Evolutionary conservation across 2,888 invertebrate genomes (phyloP).

Genomic region (Aphodius sticticus): DNA sequence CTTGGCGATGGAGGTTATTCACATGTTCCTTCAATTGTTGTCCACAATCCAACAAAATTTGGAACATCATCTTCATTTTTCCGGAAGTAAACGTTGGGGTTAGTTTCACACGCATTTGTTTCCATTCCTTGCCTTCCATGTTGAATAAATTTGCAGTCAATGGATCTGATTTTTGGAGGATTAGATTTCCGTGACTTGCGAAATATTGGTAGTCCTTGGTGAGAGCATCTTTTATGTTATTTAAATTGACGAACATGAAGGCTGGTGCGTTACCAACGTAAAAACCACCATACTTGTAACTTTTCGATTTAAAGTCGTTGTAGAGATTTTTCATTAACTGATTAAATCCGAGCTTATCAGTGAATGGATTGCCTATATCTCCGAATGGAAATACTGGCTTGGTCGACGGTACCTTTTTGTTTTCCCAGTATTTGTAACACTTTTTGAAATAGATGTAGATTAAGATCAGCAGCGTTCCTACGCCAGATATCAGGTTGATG

Average conservation of each 20-base stretch:
- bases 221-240: background rate
- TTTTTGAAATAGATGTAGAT: constrained; percentile 12
- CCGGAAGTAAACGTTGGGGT: no score
- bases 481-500: no score
- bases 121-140: constrained; percentile 12
- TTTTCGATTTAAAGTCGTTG: constrained; percentile 10
- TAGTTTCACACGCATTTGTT: constrained; percentile 6
- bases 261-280: background rate
- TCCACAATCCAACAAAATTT: constrained; percentile 8
- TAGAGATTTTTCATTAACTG: constrained; percentile 14
- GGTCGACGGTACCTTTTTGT: constrained; percentile 26
- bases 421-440: constrained; percentile 19
- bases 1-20: background rate
- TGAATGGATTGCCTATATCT: constrained; percentile 28
- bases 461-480: background rate
- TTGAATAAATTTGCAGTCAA: background rate
- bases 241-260: background rate
- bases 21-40: background rate
- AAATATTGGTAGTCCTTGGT: background rate
- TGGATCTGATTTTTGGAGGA: background rate
- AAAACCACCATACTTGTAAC: background rate
- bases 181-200: background rate
- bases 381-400: constrained; percentile 28
- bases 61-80: no score
- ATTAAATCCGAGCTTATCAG: constrained; percentile 8